Conservation (phyloP, 2,113 vertebrate genomes). For the Octodon degus region DNA sequence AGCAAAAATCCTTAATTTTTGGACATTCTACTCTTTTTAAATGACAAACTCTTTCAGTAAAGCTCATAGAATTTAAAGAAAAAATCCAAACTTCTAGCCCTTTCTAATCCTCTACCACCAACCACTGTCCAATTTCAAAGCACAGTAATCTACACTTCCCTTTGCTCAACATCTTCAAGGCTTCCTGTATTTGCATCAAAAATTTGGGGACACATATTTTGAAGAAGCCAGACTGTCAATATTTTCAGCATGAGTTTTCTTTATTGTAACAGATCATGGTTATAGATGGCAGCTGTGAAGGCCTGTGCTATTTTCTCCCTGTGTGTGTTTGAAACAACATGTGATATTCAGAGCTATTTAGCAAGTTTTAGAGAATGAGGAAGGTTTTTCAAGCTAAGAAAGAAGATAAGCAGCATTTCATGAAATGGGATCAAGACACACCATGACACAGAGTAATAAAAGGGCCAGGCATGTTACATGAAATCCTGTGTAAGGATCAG, state of each 20-base stretch:
- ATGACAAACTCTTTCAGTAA: conserved; percentile 48
- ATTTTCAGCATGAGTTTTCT: conserved; percentile 18
- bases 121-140: conserved; percentile 10
- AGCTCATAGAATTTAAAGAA: not conserved
- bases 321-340: conserved; percentile 48
- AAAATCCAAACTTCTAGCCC: conserved; percentile 12
- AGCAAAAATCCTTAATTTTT: conserved; percentile 18
- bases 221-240: not conserved
- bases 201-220: conserved; percentile 33
- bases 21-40: conserved; percentile 22
- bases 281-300: conserved; percentile 36
- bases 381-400: conserved; percentile 46
- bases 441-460: not conserved
- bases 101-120: not conserved
- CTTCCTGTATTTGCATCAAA: not conserved
- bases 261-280: not conserved
- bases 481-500: not conserved
- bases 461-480: not conserved
- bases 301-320: not conserved
- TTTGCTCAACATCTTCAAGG: not conserved
- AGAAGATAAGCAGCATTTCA: not conserved
- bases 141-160: not conserved
- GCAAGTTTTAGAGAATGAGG: not conserved
- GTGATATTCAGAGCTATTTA: not conserved
- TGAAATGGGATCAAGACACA: not conserved